phyloP scores from a whole-genome alignment of 2,797 vertebrate species.

The Pangasius macronema region DNA sequence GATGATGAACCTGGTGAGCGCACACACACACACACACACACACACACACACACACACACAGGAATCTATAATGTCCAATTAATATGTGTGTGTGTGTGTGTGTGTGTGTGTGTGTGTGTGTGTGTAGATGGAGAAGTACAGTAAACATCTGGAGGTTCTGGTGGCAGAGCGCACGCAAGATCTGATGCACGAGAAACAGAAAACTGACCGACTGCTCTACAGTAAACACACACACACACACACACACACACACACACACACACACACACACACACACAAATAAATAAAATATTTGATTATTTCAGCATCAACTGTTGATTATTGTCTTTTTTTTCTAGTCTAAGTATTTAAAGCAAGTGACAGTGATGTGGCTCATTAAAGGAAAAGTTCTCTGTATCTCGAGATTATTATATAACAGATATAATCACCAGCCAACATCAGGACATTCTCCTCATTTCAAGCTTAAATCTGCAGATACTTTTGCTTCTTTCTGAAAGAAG shows the following conservation, averaged over 20 bases:
- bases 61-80: background rate
- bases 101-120: constrained; percentile 25
- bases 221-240: constrained; percentile 68
- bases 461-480: background rate
- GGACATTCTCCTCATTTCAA: background rate
- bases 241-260: background rate
- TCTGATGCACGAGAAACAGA: constrained; percentile 86
- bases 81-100: constrained; percentile 27
- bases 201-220: constrained; percentile 81
- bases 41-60: constrained; percentile 13
- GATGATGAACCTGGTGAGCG: constrained; percentile 85
- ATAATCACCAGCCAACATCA: background rate
- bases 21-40: constrained; percentile 15
- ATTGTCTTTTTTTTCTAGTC: background rate
- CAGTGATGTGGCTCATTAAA: too few relatives aligned
- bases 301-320: background rate
- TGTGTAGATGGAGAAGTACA: constrained; percentile 89
- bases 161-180: constrained; percentile 85
- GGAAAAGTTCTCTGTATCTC: background rate
- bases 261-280: background rate
- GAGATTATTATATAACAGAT: background rate
- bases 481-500: too few relatives aligned
- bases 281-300: background rate
- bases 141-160: constrained; percentile 86
- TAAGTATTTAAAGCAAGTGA: too few relatives aligned